Conservation (phyloP, 2,113 vertebrate genomes). For the Thryonomys swinderianus region DNA sequence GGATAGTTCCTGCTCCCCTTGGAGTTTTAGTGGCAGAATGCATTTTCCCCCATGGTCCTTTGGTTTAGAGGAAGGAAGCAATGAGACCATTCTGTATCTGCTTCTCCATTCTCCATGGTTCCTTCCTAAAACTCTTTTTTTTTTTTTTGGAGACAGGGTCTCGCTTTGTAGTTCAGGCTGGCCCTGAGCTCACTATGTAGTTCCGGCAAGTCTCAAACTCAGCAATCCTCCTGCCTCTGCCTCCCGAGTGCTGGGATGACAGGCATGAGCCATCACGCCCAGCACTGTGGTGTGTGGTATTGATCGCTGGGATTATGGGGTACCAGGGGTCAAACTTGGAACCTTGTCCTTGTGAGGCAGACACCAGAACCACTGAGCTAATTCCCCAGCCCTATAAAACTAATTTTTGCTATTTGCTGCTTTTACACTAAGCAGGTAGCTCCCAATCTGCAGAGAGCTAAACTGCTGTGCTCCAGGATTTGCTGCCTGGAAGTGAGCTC, state of each 20-base stretch:
- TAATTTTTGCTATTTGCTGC: neutral
- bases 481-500: conserved; percentile 8
- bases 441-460: conserved; percentile 19
- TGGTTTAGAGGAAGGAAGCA: neutral
- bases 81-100: neutral
- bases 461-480: neutral
- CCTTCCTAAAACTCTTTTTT: conserved; percentile 27
- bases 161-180: no score
- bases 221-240: no score
- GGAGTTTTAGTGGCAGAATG: conserved; percentile 2
- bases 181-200: no score
- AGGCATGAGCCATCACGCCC: no score
- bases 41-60: neutral
- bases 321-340: no score
- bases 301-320: no score
- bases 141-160: no score
- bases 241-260: no score
- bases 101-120: neutral
- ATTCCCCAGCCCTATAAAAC: neutral
- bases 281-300: no score
- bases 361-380: no score
- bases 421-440: conserved; percentile 39
- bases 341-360: no score
- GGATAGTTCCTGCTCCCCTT: neutral
- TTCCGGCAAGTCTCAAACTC: no score